A percentile compares a stretch with the other conserved stretches of the same genome.
phyloP scores from a whole-genome alignment of 2,888 invertebrate species.

The Stenolophus ochropezus region DNA sequence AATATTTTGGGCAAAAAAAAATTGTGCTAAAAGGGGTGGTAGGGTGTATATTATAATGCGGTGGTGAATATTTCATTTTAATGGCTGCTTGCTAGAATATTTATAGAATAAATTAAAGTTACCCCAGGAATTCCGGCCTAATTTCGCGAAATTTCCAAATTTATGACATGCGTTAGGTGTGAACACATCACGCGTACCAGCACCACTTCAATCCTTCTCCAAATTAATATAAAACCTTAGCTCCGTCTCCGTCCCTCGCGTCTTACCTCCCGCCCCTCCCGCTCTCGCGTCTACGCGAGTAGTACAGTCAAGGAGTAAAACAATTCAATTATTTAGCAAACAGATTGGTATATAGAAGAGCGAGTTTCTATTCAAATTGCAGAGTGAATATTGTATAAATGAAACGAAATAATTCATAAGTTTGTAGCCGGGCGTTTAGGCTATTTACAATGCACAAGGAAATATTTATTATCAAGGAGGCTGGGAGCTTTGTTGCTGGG shows the following conservation, averaged over 20 bases:
- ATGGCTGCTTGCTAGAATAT: slow-evolving; percentile 1
- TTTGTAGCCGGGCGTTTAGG: slow-evolving; percentile 74
- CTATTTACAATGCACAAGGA: slow-evolving; percentile 76
- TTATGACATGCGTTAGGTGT: slow-evolving; percentile 1
- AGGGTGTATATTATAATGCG: neutral
- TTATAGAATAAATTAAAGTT: slow-evolving; percentile 26
- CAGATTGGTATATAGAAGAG: slow-evolving; percentile 71
- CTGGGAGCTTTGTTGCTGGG: slow-evolving; percentile 55
- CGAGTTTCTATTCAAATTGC: slow-evolving; percentile 73
- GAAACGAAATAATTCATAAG: slow-evolving; percentile 74
- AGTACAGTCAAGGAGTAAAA: slow-evolving; percentile 65
- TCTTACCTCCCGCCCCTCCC: slow-evolving; percentile 15
- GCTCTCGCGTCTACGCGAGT: neutral
- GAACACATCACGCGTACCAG: neutral
- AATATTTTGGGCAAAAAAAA: too few relatives aligned
- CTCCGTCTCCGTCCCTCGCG: neutral
- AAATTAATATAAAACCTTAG: slow-evolving; percentile 39
- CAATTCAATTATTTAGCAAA: slow-evolving; percentile 73
- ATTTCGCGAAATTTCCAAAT: slow-evolving; percentile 9
- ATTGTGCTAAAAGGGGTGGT: too few relatives aligned
- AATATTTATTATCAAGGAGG: slow-evolving; percentile 76
- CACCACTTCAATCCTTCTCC: slow-evolving; percentile 24
- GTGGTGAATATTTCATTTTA: neutral
- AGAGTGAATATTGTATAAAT: slow-evolving; percentile 74
- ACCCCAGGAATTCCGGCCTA: neutral